Evolutionary conservation across 2,888 invertebrate genomes (phyloP).

Genomic region (Plagodis pulveraria): DNA sequence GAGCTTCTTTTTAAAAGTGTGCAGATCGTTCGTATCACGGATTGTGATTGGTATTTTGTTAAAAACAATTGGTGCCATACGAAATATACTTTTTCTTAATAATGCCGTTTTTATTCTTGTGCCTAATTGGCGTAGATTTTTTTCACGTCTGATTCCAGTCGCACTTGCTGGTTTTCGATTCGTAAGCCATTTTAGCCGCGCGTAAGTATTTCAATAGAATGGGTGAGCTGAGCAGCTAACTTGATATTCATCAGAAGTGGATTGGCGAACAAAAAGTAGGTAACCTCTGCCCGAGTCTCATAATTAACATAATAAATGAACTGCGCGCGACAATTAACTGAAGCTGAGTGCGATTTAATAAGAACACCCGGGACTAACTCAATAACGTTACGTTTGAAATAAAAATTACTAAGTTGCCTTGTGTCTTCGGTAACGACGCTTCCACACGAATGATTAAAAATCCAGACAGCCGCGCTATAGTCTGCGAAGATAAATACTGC

Average conservation of each 20-base stretch:
- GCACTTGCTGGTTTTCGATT: too few relatives aligned
- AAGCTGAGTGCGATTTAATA: conserved; percentile 40
- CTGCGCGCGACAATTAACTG: conserved; percentile 33
- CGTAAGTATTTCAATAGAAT: conserved; percentile 2
- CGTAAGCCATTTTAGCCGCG: neutral
- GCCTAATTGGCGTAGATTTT: too few relatives aligned
- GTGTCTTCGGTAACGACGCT: neutral
- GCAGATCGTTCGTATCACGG: too few relatives aligned
- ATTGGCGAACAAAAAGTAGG: conserved; percentile 35
- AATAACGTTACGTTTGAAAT: conserved; percentile 29
- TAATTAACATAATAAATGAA: conserved; percentile 49
- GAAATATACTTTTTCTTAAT: too few relatives aligned
- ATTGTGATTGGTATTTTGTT: too few relatives aligned
- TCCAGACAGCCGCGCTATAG: neutral
- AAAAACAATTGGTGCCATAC: too few relatives aligned
- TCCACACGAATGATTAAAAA: neutral
- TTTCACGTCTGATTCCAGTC: too few relatives aligned
- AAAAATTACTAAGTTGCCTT: conserved; percentile 23
- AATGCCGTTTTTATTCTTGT: too few relatives aligned
- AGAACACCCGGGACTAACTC: conserved; percentile 35
- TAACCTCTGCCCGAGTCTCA: conserved; percentile 40
- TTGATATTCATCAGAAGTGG: conserved; percentile 28
- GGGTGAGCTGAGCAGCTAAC: conserved; percentile 8
- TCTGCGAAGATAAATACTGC: neutral
- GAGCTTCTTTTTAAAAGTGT: too few relatives aligned